Conservation (phyloP, 2,797 vertebrate genomes). For the Lutjanus campechanus region DNA sequence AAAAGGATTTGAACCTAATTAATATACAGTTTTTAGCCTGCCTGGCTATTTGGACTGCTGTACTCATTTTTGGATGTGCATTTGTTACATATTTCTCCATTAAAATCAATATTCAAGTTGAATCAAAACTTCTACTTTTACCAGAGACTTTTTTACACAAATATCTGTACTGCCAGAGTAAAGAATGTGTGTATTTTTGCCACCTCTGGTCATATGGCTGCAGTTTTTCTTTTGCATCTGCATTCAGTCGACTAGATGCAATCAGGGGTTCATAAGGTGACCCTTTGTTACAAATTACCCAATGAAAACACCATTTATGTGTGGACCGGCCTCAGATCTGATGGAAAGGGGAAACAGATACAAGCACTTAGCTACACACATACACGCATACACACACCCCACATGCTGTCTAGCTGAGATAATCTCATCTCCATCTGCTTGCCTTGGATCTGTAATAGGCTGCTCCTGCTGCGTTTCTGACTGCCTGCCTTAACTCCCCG, state of each 20-base stretch:
- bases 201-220: neutral
- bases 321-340: slow-evolving; percentile 31
- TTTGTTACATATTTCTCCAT: too few species aligned
- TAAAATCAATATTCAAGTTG: too few species aligned
- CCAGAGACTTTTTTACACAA: too few species aligned
- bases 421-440: slow-evolving; percentile 85
- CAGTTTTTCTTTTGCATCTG: neutral
- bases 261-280: slow-evolving; percentile 35
- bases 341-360: slow-evolving; percentile 73
- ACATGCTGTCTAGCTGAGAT: slow-evolving; percentile 77
- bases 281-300: slow-evolving; percentile 28
- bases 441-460: slow-evolving; percentile 71
- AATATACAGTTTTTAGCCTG: too few species aligned
- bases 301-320: slow-evolving; percentile 42
- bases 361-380: slow-evolving; percentile 49
- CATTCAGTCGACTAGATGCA: slow-evolving; percentile 12
- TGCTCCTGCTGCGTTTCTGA: slow-evolving; percentile 70
- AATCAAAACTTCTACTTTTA: too few species aligned
- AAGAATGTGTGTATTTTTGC: too few species aligned
- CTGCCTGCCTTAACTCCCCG: slow-evolving; percentile 52
- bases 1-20: too few species aligned
- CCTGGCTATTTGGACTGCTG: too few species aligned
- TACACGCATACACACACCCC: slow-evolving; percentile 42
- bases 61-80: too few species aligned
- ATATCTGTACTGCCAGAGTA: too few species aligned